phyloP scores from a whole-genome alignment of 2,888 invertebrate genomes.

The Tachina lurida region DNA sequence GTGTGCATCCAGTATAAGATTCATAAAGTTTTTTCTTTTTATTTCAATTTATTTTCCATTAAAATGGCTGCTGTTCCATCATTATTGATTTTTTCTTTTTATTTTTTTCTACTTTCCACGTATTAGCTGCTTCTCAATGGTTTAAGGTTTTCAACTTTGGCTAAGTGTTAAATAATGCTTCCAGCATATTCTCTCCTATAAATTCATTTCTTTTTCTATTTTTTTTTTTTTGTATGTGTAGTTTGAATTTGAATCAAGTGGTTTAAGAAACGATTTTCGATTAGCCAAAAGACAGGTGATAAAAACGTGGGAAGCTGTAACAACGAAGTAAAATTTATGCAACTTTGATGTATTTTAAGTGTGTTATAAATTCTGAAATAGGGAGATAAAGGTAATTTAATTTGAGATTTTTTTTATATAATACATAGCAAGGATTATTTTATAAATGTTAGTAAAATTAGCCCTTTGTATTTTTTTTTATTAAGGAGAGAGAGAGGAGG shows the following conservation, averaged over 20 bases:
- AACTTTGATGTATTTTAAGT: not conserved
- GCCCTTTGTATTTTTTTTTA: no score
- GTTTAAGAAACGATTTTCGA: constrained; percentile 29
- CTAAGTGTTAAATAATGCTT: constrained; percentile 32
- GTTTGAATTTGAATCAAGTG: constrained; percentile 33
- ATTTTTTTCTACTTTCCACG: not conserved
- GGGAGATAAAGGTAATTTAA: not conserved
- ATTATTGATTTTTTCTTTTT: not conserved
- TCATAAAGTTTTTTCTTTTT: not conserved
- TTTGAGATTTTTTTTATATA: no score
- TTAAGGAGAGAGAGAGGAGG: no score
- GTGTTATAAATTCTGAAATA: not conserved
- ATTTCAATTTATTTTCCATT: not conserved
- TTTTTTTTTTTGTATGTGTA: no score
- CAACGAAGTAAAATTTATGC: not conserved
- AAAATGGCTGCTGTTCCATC: not conserved
- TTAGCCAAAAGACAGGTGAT: constrained; percentile 25
- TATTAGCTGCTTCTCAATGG: constrained; percentile 4
- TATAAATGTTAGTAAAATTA: no score
- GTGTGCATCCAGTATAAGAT: not conserved
- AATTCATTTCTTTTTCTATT: not conserved
- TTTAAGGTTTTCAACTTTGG: not conserved
- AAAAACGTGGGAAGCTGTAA: constrained; percentile 28
- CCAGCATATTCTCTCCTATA: not conserved
- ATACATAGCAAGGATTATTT: no score